Evolutionary conservation across 2,113 vertebrate genomes (phyloP).

Genomic region (Vidua chalybeata): DNA sequence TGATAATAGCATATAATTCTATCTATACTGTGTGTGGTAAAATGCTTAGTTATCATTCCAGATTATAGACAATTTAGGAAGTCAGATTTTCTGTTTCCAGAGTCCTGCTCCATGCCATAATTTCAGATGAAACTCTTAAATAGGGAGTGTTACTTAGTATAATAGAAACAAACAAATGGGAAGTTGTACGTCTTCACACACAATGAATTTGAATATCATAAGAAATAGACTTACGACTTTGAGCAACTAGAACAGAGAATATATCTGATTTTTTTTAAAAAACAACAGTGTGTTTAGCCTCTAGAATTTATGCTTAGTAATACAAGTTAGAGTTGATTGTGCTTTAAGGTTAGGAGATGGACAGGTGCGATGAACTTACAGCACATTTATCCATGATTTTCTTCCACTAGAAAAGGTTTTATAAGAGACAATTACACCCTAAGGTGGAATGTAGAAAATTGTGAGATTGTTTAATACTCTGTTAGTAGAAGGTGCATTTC

Average conservation of each 20-base stretch:
- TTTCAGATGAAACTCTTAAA: conserved; percentile 1
- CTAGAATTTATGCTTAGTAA: neutral
- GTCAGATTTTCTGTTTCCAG: neutral
- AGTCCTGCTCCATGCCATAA: neutral
- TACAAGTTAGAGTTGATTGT: neutral
- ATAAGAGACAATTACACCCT: neutral
- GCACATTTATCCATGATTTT: neutral
- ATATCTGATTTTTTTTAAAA: neutral
- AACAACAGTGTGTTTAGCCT: neutral
- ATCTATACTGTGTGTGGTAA: neutral
- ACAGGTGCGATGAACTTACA: neutral
- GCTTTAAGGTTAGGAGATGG: neutral
- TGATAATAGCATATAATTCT: conserved; percentile 34
- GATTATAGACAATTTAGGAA: neutral
- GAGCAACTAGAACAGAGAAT: neutral
- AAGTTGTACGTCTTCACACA: neutral
- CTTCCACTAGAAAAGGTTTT: neutral
- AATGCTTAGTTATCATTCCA: neutral
- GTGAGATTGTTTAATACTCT: neutral
- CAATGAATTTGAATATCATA: neutral
- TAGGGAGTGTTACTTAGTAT: neutral
- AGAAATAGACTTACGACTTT: neutral
- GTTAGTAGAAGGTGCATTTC: neutral
- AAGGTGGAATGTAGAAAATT: neutral
- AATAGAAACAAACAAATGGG: neutral